Percentiles rank a stretch among this genome's conserved stretches.
These are phyloP conservation scores for Baronia brevicornis DNA, from an alignment of 2,888 invertebrate species.

Conservation along the genomic window DNA sequence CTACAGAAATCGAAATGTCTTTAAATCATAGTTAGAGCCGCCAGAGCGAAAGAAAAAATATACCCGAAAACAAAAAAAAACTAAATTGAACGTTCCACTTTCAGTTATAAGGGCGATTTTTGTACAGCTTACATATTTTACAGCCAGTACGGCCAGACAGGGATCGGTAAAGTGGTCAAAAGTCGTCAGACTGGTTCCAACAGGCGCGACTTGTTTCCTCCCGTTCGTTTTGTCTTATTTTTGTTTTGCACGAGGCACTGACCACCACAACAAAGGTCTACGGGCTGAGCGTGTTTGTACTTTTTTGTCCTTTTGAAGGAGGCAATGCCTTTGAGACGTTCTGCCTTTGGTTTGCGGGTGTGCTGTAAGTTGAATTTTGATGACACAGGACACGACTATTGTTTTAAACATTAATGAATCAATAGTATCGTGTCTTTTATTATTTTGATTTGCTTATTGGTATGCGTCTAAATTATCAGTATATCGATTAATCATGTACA, in stretches of 20 bases:
- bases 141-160: too few species aligned
- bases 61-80: neutral
- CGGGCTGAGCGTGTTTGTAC: constrained; percentile 45
- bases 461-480: too few species aligned
- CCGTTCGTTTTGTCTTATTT: constrained; percentile 67
- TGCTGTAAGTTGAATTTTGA: constrained; percentile 15
- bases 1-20: constrained; percentile 70
- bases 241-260: constrained; percentile 70
- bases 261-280: constrained; percentile 72
- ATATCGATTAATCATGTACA: too few species aligned
- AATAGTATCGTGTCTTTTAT: constrained; percentile 5
- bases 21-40: constrained; percentile 55
- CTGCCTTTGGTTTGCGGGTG: constrained; percentile 25
- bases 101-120: too few species aligned
- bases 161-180: constrained; percentile 50
- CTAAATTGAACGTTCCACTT: constrained; percentile 1
- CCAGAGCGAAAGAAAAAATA: constrained; percentile 17
- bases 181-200: constrained; percentile 56
- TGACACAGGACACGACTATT: constrained; percentile 10
- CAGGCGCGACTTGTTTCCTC: constrained; percentile 51
- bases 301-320: constrained; percentile 38
- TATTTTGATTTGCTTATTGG: neutral
- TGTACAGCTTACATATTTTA: too few species aligned
- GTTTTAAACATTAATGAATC: too few species aligned
- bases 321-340: constrained; percentile 43